Percentiles rank a stretch among this genome's conserved stretches.
Evolutionary conservation across 2,113 vertebrate species (phyloP).

Genomic region (Odontophorus gujanensis): DNA sequence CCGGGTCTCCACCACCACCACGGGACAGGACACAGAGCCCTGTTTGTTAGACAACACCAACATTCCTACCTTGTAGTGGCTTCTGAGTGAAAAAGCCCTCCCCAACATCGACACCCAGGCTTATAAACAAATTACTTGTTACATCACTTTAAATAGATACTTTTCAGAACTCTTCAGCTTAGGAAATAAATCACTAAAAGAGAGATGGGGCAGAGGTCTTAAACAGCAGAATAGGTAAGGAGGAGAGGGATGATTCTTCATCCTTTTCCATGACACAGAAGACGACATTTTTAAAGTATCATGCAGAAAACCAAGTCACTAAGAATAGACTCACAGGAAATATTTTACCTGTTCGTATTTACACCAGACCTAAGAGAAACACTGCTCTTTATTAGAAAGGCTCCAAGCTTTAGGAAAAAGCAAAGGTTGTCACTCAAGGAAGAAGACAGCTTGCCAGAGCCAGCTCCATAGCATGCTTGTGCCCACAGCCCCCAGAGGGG

Average conservation of each 20-base stretch:
- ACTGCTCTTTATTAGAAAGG: neutral
- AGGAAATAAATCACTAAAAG: constrained; percentile 1
- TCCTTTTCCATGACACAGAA: constrained; percentile 19
- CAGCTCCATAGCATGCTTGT: neutral
- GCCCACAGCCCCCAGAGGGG: neutral
- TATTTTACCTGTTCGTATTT: neutral
- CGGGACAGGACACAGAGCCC: neutral
- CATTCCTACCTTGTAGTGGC: neutral
- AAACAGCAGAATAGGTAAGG: neutral
- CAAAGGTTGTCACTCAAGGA: neutral
- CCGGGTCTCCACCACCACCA: neutral
- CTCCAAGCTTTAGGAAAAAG: neutral
- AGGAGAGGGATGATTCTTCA: neutral
- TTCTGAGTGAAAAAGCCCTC: neutral
- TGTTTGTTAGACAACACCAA: neutral
- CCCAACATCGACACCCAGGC: neutral
- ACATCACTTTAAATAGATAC: constrained; percentile 36
- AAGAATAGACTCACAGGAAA: neutral
- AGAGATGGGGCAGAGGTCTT: neutral
- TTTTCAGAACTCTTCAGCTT: constrained; percentile 28
- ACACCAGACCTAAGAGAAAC: neutral
- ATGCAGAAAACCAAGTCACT: neutral
- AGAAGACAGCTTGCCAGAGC: neutral
- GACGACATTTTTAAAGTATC: constrained; percentile 31
- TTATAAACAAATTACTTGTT: constrained; percentile 9